Evolutionary conservation across 1,140 invertebrate species (phyloP), one percentile per base, ranked within the genome.

Genomic region (Drosophila insularis): DNA sequence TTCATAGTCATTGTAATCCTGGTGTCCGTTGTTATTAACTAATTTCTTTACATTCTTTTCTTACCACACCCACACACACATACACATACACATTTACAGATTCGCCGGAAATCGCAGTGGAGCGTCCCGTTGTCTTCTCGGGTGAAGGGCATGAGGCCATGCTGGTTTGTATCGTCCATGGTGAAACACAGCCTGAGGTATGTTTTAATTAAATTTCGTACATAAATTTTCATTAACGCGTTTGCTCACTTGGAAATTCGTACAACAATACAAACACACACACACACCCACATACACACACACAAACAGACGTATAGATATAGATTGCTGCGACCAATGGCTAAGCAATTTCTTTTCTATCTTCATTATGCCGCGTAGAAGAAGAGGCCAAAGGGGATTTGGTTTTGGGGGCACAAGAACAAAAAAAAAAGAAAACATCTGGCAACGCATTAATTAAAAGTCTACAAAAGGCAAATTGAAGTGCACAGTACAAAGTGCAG

Each of bases 91-190:
- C 23, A 43, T 37, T 7, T 92, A 31, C 89, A 94, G 94, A 93
- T 92, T 93, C 94, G 54, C 94, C 94, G 14, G 94, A 95, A 92
- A 95, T 95, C 74, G 93, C 94, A 67, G 94, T 95, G 32, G 94
- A 95, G 87, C 92, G 93, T 74, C 92, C 93, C 43, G 93, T 95
- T 85, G 94, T 95, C 60, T 94, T 95, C 84, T 94, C 94, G 7
- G 94, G 94, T 2, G 94, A 95, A 91, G 94, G 94, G 23, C 93
- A 93, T 71, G 94, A 95, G 91, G 94, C 94, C 8, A 94, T 95
- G 84, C 91, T 95, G 35, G 94, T 95, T 40, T 95, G 95, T 89
- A 94, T 94, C 64, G 94, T 95, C 21, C 94, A 95, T 89, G 94
- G 94, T 35, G 94, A 95, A 91, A 94, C 93, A 71, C 93, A 93